Evolutionary conservation across 2,797 vertebrate genomes (phyloP).

Genomic region (Notoglanidium macrostoma): DNA sequence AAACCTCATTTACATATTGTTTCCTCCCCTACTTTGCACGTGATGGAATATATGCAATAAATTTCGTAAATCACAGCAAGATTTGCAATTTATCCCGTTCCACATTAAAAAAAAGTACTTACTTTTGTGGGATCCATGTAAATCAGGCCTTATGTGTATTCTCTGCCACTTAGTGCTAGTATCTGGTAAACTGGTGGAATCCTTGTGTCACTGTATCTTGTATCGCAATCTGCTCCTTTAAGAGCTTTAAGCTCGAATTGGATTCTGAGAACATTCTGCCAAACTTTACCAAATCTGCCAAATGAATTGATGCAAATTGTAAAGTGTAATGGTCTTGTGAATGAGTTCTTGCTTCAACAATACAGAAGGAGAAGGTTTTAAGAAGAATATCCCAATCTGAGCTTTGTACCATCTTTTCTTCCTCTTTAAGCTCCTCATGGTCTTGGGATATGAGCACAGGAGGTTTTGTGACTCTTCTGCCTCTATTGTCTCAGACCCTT

Average conservation of each 20-base stretch:
- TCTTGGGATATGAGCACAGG: background rate
- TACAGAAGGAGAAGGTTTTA: no score
- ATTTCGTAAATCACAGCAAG: background rate
- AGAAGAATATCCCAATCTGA: background rate
- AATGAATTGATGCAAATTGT: background rate
- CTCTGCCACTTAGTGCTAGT: background rate
- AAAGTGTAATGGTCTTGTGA: background rate
- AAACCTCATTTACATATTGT: background rate
- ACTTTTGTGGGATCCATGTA: background rate
- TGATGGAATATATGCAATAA: background rate
- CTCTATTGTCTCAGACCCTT: constrained; percentile 21
- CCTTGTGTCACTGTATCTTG: background rate
- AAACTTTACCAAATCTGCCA: background rate
- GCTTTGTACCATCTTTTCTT: background rate
- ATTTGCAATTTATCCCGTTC: background rate
- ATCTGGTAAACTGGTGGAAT: background rate
- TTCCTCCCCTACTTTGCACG: background rate
- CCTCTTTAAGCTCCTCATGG: background rate
- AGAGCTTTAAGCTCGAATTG: background rate
- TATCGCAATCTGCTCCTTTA: background rate
- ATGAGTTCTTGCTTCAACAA: background rate
- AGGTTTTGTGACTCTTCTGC: constrained; percentile 8
- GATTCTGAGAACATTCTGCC: background rate
- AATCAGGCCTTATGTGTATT: background rate
- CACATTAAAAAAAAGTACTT: background rate